Percentiles rank a stretch among this genome's conserved stretches.
Evolutionary conservation across 2,113 vertebrate species (phyloP).

Genomic region (Hipposideros armiger): DNA sequence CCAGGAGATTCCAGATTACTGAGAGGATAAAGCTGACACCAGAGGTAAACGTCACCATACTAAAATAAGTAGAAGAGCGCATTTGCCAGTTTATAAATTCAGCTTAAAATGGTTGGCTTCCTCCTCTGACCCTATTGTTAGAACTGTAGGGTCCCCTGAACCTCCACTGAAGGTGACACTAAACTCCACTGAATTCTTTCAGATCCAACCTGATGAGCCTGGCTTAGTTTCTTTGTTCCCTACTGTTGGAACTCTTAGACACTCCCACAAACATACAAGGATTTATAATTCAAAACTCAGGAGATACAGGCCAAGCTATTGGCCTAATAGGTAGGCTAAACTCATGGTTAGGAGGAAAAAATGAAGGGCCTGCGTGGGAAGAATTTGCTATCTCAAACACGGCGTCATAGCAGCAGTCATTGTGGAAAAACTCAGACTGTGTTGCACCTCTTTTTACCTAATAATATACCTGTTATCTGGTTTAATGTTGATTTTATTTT

Average conservation of each 20-base stretch:
- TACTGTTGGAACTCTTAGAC: neutral
- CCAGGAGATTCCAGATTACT: neutral
- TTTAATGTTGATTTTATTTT: slow-evolving; percentile 21
- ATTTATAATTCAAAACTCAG: neutral
- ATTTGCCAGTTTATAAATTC: neutral
- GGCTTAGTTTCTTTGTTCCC: neutral
- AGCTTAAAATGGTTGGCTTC: neutral
- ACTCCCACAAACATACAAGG: neutral
- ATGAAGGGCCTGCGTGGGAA: neutral
- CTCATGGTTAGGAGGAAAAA: neutral
- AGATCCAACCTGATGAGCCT: neutral
- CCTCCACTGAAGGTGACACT: neutral
- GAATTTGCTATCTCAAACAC: neutral
- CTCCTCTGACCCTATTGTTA: neutral
- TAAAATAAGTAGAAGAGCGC: neutral
- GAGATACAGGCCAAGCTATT: neutral
- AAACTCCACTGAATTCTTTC: neutral
- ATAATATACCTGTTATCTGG: neutral
- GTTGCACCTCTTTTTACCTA: too few relatives aligned
- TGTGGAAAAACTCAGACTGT: neutral
- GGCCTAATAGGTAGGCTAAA: neutral
- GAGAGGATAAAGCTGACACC: neutral
- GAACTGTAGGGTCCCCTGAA: neutral
- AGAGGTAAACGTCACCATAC: neutral
- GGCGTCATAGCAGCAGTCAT: too few relatives aligned